phyloP scores from a whole-genome alignment of 2,888 invertebrate genomes.

The Ectemnius continuus region DNA sequence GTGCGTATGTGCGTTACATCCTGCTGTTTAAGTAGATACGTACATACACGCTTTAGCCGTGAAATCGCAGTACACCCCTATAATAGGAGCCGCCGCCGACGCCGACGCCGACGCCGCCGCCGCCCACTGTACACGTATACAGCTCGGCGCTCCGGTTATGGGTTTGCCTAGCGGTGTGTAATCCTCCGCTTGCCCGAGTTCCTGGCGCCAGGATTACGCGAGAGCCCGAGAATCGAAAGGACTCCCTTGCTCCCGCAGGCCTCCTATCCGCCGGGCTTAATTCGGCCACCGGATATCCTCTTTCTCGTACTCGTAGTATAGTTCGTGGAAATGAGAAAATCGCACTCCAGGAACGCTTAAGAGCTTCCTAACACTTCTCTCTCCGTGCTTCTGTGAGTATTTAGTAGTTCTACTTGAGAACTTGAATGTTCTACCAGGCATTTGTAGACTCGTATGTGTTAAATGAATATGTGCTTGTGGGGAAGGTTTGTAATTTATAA shows the following conservation, averaged over 20 bases:
- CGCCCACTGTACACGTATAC: neutral
- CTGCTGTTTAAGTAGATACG: constrained; percentile 57
- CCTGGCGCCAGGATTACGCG: constrained; percentile 51
- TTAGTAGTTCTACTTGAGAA: too few relatives aligned
- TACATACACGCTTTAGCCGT: constrained; percentile 25
- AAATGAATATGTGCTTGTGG: too few relatives aligned
- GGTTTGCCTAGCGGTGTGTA: constrained; percentile 40
- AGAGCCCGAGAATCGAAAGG: constrained; percentile 43
- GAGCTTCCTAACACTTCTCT: too few relatives aligned
- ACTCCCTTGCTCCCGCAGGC: constrained; percentile 12
- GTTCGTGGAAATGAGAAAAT: too few relatives aligned
- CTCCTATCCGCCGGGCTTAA: constrained; percentile 30
- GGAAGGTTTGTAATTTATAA: too few relatives aligned
- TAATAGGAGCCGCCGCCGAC: constrained; percentile 23
- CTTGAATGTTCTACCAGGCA: too few relatives aligned
- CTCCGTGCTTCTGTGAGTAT: too few relatives aligned
- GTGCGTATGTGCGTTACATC: constrained; percentile 41
- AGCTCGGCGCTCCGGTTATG: constrained; percentile 17
- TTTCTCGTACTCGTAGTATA: too few relatives aligned
- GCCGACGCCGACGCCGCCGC: neutral
- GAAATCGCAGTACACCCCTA: constrained; percentile 32
- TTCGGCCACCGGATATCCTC: constrained; percentile 23
- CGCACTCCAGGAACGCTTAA: too few relatives aligned
- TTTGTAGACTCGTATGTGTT: too few relatives aligned
- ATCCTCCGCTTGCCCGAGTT: constrained; percentile 33